phyloP scores from a whole-genome alignment of 2,888 invertebrate species.

The Clepsis dumicolana region DNA sequence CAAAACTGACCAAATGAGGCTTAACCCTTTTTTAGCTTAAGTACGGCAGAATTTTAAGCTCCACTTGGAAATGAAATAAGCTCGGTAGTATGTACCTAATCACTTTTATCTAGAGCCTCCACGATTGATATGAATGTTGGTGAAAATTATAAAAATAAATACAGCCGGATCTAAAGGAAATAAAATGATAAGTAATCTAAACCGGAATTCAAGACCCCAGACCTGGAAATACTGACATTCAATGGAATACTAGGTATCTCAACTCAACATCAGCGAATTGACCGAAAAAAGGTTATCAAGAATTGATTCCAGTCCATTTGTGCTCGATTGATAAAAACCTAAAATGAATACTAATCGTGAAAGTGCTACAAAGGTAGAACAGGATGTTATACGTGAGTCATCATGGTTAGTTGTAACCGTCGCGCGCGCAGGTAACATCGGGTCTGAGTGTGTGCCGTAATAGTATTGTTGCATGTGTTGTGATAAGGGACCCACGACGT shows the following conservation, averaged over 20 bases:
- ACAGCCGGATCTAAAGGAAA: not conserved
- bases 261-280: not conserved
- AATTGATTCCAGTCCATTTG: constrained; percentile 16
- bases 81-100: not conserved
- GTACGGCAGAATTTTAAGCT: constrained; percentile 19
- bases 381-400: constrained; percentile 78
- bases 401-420: constrained; percentile 70
- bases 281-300: constrained; percentile 4
- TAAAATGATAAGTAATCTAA: constrained; percentile 3
- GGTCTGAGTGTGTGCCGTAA: constrained; percentile 62
- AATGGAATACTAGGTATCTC: not conserved
- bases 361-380: constrained; percentile 76
- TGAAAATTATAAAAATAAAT: not conserved
- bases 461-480: constrained; percentile 59
- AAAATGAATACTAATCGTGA: constrained; percentile 61
- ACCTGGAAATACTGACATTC: not conserved
- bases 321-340: constrained; percentile 32
- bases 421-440: constrained; percentile 80
- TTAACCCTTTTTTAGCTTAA: too few relatives aligned
- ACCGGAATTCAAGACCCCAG: not conserved
- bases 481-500: constrained; percentile 81
- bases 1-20: too few relatives aligned
- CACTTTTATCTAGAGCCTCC: not conserved
- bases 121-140: not conserved
- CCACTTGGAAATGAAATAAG: not conserved